Evolutionary conservation across 2,113 vertebrate species (phyloP).

Genomic region (Struthio camelus): DNA sequence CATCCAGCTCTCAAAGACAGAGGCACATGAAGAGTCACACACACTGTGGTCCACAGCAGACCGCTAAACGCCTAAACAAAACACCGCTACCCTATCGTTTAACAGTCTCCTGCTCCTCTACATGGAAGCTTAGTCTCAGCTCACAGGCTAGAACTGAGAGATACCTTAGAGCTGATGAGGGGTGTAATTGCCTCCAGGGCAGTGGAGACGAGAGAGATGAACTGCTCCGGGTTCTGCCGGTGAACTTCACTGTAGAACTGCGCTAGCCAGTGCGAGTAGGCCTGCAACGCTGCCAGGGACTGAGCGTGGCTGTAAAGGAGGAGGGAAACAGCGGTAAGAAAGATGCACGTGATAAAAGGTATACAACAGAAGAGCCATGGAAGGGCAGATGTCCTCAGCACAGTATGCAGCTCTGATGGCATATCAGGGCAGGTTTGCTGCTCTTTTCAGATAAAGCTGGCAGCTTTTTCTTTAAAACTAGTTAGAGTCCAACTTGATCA

Average conservation of each 20-base stretch:
- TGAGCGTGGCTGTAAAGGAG: slow-evolving; percentile 87
- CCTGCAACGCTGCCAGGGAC: slow-evolving; percentile 94
- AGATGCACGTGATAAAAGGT: accelerated
- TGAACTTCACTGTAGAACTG: slow-evolving; percentile 96
- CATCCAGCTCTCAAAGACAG: background rate
- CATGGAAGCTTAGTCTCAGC: background rate
- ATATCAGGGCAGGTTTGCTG: background rate
- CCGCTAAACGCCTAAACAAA: background rate
- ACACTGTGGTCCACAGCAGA: accelerated
- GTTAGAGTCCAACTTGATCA: background rate
- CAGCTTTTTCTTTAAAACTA: background rate
- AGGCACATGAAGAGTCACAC: background rate
- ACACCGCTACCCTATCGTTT: no score
- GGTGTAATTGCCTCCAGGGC: slow-evolving; percentile 90
- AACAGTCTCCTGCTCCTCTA: background rate
- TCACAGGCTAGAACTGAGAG: background rate
- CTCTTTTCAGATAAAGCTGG: background rate
- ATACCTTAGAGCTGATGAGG: slow-evolving; percentile 94
- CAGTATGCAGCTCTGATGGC: background rate
- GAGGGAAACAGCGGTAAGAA: background rate
- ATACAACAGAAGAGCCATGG: background rate
- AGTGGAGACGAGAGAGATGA: slow-evolving; percentile 91
- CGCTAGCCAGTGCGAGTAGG: slow-evolving; percentile 95
- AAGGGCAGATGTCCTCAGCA: background rate
- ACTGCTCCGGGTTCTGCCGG: slow-evolving; percentile 89